Percentiles rank a stretch among this genome's conserved stretches.
Conservation (phyloP, 2,113 vertebrate genomes). For the Nyctereutes procyonoides region DNA sequence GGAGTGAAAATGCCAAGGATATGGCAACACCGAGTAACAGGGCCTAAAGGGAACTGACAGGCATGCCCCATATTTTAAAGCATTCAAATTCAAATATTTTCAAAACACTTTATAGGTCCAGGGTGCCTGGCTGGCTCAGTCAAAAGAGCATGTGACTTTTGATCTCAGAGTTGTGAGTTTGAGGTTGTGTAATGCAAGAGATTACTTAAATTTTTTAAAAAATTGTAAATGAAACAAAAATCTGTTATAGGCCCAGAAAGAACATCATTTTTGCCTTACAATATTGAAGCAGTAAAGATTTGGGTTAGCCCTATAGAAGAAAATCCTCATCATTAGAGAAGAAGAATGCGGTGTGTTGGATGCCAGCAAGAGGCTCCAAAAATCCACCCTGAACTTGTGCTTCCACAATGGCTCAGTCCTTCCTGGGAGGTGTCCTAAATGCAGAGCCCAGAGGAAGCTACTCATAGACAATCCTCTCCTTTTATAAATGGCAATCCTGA, state of each 20-base stretch:
- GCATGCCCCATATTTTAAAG: background rate
- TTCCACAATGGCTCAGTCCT: background rate
- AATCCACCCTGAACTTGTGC: background rate
- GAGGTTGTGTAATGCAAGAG: background rate
- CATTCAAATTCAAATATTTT: background rate
- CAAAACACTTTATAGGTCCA: background rate
- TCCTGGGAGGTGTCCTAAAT: background rate
- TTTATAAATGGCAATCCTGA: background rate
- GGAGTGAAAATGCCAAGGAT: background rate
- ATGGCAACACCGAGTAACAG: background rate
- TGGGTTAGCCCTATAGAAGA: background rate
- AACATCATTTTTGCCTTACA: background rate
- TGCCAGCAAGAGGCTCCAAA: background rate
- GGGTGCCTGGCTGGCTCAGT: background rate
- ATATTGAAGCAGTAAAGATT: conserved; percentile 1
- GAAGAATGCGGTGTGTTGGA: background rate
- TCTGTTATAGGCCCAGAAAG: background rate
- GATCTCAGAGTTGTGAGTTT: background rate
- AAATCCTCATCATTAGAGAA: background rate
- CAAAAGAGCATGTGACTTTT: background rate
- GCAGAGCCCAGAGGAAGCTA: background rate
- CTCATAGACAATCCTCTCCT: background rate
- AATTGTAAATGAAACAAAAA: background rate
- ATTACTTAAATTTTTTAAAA: background rate
- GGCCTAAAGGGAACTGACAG: background rate